These are phyloP conservation scores for Terebella lapidaria DNA, from an alignment of 2,888 invertebrate species.

Conservation along the genomic window DNA sequence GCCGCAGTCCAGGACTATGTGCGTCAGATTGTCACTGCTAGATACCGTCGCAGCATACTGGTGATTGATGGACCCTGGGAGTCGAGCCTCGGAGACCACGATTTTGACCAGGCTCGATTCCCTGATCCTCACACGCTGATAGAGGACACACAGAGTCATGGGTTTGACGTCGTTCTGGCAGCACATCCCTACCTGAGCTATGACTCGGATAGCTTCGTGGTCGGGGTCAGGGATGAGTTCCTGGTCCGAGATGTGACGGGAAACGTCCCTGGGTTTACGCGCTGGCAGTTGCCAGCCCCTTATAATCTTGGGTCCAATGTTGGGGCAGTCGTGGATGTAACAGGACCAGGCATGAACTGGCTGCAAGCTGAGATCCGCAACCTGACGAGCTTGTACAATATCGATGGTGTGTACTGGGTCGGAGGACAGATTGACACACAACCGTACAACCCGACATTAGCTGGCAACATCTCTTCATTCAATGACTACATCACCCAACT, in stretches of 20 bases:
- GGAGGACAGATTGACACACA: constrained; percentile 9
- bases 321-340: constrained; percentile 8
- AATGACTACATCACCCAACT: constrained; percentile 7
- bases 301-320: neutral
- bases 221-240: constrained; percentile 50
- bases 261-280: constrained; percentile 11
- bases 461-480: neutral
- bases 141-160: constrained; percentile 57
- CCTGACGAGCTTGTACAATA: constrained; percentile 2
- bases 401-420: constrained; percentile 10
- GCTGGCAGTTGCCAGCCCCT: neutral
- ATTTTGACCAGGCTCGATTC: constrained; percentile 67
- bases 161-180: constrained; percentile 76
- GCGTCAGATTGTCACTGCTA: constrained; percentile 29
- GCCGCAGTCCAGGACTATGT: constrained; percentile 19
- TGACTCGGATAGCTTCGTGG: constrained; percentile 75
- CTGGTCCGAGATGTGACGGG: constrained; percentile 6
- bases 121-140: constrained; percentile 64
- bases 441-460: constrained; percentile 3
- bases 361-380: neutral
- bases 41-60: constrained; percentile 31
- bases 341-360: constrained; percentile 1
- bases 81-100: constrained; percentile 77
- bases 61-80: constrained; percentile 83
- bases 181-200: constrained; percentile 66